Base-by-base conservation (phyloP, 1,140 invertebrate species). In the Dolichoris vasculosae region DNA sequence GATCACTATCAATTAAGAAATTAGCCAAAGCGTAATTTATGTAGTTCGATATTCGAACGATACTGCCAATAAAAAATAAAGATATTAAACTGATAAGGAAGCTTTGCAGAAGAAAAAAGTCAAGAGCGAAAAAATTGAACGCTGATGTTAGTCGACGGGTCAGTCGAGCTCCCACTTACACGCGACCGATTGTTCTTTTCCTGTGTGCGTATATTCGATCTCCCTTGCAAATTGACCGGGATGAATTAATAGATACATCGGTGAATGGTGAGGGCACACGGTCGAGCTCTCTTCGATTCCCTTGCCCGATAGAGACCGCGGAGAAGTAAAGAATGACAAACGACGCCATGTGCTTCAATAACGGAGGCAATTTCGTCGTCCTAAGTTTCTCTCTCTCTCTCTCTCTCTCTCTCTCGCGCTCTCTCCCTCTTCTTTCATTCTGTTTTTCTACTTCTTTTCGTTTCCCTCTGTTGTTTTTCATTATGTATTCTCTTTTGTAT, bases 231-330 rank as follows among this genome's bases (percentile, higher is more conserved):
- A 85, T 85, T 85, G 83, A 85, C 46, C 83, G 67, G 83, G 83
- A 85, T 85, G 83, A 85, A 85, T 85, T 85, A 85, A 85, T 85
- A 85, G 83, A 85, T 85, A 85, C 83, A 85, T 85, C 83, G 83
- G 69, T 48, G 75, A 77, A 63, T 75, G 40, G 71, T 32, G 59
- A 73, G 67, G 81, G 82, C 67, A 48, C 38, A 17, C 81, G 43
- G 48, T 48, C 67, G 55, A 38, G 46, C 67, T 59, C 81, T 63
- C n/a, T 30, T 51, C 75, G 82, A 84, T 84, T 35, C 83, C 69
- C 64, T 23, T 43, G 30, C 4, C 59, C 83, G 83, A 79, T 79
- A 84, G 38, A 67, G 73, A n/a, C 26, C 38, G 55, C 40, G 83
- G 30, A 79, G 46, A 73, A 67, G 30, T 30, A 32, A 85, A 80